Evolutionary conservation across 2,113 vertebrate species (phyloP).

Genomic region (Okapia johnstoni): DNA sequence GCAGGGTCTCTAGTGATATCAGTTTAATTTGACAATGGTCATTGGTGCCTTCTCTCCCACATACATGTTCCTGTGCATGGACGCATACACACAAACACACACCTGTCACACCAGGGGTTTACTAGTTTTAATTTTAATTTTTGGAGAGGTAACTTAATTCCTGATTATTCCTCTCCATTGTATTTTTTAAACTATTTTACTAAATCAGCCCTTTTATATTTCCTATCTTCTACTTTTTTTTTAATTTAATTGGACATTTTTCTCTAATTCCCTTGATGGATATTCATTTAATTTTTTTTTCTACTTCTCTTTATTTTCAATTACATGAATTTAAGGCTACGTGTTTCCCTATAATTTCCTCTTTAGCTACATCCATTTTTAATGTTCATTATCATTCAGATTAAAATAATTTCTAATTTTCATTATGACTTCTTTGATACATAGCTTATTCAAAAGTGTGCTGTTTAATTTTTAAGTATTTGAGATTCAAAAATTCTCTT

Average conservation of each 20-base stretch:
- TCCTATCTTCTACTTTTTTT: neutral
- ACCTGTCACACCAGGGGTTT: neutral
- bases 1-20: neutral
- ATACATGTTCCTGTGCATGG: neutral
- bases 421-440: neutral
- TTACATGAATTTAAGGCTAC: neutral
- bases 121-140: neutral
- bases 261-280: neutral
- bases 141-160: neutral
- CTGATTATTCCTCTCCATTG: neutral
- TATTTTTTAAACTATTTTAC: neutral
- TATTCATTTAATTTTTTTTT: neutral
- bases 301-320: neutral
- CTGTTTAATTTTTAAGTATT: neutral
- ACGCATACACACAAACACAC: neutral
- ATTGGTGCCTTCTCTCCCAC: neutral
- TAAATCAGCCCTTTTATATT: neutral
- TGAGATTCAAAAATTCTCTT: neutral
- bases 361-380: neutral
- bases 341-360: neutral
- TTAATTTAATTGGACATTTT: neutral
- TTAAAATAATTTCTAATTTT: slow-evolving; percentile 9
- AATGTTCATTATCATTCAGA: neutral
- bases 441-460: neutral
- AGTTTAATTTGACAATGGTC: neutral